phyloP scores from a whole-genome alignment of 2,113 vertebrate genomes.

The Megalops atlanticus region DNA sequence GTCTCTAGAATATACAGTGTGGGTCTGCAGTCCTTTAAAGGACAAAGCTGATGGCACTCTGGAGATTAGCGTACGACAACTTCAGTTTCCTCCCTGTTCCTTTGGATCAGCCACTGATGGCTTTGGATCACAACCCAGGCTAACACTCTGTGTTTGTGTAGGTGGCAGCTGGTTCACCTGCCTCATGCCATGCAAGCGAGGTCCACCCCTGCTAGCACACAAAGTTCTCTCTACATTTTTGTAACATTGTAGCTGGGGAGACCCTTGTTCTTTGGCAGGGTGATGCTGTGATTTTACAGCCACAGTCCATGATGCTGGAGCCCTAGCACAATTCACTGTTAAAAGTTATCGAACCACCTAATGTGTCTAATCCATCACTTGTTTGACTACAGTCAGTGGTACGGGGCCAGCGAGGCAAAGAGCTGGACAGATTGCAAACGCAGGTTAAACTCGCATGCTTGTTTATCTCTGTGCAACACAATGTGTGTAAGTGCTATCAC shows the following conservation, averaged over 20 bases:
- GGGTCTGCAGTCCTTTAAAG: too few species aligned
- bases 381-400: constrained; percentile 45
- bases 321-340: constrained; percentile 2
- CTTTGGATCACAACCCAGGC: neutral
- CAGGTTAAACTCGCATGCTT: neutral
- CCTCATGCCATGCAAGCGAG: neutral
- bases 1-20: too few species aligned
- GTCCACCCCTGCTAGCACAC: too few species aligned
- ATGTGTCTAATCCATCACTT: constrained; percentile 43
- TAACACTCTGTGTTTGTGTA: neutral
- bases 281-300: neutral
- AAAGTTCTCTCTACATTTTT: neutral
- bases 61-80: neutral
- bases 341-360: constrained; percentile 31
- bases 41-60: neutral
- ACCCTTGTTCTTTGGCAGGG: neutral
- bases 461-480: neutral
- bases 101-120: neutral
- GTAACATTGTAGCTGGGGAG: neutral
- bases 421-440: constrained; percentile 40
- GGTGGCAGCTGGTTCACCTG: neutral
- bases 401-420: constrained; percentile 29
- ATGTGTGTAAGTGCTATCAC: too few species aligned
- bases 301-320: neutral
- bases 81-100: neutral